phyloP scores from a whole-genome alignment of 2,888 invertebrate genomes.

The Neelides folsomi region DNA sequence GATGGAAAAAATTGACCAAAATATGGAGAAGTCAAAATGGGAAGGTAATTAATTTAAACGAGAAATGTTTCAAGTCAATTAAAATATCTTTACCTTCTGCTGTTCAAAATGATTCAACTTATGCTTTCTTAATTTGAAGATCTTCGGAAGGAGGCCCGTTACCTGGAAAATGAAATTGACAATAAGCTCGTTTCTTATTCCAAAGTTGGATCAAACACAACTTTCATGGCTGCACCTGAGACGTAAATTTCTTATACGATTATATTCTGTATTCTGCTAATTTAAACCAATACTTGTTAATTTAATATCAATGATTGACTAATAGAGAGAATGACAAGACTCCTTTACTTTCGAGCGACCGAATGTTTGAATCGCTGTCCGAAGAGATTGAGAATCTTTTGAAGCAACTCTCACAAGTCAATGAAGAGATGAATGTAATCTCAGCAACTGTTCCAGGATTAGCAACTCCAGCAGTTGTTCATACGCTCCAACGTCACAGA shows the following conservation, averaged over 20 bases:
- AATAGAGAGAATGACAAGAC: conserved; percentile 52
- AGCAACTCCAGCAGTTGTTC: conserved; percentile 57
- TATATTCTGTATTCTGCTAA: too few relatives aligned
- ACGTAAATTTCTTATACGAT: conserved; percentile 9
- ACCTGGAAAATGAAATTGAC: conserved; percentile 92
- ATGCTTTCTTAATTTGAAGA: conserved; percentile 44
- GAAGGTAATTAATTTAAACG: too few relatives aligned
- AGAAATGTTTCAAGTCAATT: too few relatives aligned
- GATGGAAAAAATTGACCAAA: too few relatives aligned
- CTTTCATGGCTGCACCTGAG: conserved; percentile 14
- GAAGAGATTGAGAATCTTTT: conserved; percentile 53
- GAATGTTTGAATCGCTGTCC: conserved; percentile 83
- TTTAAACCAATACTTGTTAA: too few relatives aligned
- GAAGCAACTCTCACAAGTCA: conserved; percentile 54
- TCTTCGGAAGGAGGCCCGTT: conserved; percentile 78
- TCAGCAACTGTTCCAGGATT: conserved; percentile 43
- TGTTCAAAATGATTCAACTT: not conserved
- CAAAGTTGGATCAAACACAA: conserved; percentile 60
- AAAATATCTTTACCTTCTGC: too few relatives aligned
- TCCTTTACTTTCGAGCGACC: conserved; percentile 73
- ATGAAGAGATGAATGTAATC: conserved; percentile 73
- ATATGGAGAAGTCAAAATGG: too few relatives aligned
- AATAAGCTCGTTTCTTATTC: conserved; percentile 87
- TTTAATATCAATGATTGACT: conserved; percentile 10
- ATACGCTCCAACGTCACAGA: conserved; percentile 84